Evolutionary conservation across 2,797 vertebrate species (phyloP).

Genomic region (Atherinosoma microstoma): DNA sequence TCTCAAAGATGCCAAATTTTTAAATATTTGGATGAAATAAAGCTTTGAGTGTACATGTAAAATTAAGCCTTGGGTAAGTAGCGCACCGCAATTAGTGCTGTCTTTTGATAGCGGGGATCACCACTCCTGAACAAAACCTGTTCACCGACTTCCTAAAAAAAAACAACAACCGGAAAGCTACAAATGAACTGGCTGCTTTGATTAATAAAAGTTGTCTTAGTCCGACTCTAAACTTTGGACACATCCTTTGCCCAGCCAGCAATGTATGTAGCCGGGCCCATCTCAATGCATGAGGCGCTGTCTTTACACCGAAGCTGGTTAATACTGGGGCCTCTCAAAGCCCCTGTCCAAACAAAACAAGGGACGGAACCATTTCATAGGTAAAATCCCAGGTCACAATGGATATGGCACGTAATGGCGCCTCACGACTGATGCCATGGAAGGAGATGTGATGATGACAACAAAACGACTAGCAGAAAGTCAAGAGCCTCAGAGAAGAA

Average conservation of each 20-base stretch:
- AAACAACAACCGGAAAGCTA: background rate
- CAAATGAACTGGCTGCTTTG: background rate
- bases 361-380: constrained; percentile 63
- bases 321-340: constrained; percentile 74
- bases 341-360: constrained; percentile 72
- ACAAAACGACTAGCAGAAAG: background rate
- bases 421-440: constrained; percentile 58
- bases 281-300: constrained; percentile 51
- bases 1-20: background rate
- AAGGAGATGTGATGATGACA: constrained; percentile 13
- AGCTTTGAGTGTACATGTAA: too few species aligned
- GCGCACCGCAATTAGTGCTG: too few species aligned
- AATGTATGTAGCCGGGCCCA: constrained; percentile 20
- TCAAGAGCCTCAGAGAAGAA: background rate
- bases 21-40: too few species aligned
- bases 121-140: too few species aligned
- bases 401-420: constrained; percentile 63
- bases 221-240: background rate
- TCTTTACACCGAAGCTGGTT: constrained; percentile 65
- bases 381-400: constrained; percentile 80
- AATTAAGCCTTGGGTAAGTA: too few species aligned
- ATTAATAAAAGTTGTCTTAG: background rate
- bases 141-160: too few species aligned
- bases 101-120: too few species aligned
- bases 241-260: constrained; percentile 2